These are phyloP conservation scores for Dipodomys stephensi DNA, from an alignment of 2,113 vertebrate species.

Conservation along the genomic window DNA sequence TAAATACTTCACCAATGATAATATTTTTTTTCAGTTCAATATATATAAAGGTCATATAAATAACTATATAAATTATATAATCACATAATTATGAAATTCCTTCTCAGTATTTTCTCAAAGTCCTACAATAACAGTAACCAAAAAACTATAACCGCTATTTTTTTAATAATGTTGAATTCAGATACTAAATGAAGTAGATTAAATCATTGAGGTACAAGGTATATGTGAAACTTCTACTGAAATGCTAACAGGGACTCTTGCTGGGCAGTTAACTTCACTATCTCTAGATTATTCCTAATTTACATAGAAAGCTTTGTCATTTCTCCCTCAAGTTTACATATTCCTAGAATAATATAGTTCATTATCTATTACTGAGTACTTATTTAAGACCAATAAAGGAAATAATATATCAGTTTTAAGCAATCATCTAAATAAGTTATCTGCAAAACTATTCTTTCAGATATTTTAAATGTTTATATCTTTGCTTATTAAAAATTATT, in stretches of 20 bases:
- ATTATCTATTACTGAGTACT: not conserved
- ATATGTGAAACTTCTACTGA: not conserved
- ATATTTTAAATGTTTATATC: not conserved
- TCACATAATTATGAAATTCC: not conserved
- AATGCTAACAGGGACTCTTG: not conserved
- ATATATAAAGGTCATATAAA: not conserved
- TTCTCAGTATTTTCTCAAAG: not conserved
- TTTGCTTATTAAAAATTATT: not conserved
- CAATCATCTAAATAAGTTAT: not conserved
- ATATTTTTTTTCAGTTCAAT: slow-evolving; percentile 22
- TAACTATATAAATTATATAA: no score
- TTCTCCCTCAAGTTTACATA: not conserved
- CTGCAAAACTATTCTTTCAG: not conserved
- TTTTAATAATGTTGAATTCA: slow-evolving; percentile 11
- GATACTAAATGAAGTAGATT: not conserved
- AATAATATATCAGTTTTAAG: not conserved
- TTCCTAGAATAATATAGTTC: not conserved
- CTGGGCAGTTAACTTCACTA: not conserved
- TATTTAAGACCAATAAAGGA: not conserved
- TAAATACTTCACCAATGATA: not conserved
- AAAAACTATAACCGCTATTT: not conserved
- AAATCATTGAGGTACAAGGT: slow-evolving; percentile 16
- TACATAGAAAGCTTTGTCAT: not conserved
- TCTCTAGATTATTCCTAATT: not conserved
- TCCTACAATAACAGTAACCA: slow-evolving; percentile 30